Conservation (phyloP, 2,888 invertebrate genomes). For the Phlogophora meticulosa region DNA sequence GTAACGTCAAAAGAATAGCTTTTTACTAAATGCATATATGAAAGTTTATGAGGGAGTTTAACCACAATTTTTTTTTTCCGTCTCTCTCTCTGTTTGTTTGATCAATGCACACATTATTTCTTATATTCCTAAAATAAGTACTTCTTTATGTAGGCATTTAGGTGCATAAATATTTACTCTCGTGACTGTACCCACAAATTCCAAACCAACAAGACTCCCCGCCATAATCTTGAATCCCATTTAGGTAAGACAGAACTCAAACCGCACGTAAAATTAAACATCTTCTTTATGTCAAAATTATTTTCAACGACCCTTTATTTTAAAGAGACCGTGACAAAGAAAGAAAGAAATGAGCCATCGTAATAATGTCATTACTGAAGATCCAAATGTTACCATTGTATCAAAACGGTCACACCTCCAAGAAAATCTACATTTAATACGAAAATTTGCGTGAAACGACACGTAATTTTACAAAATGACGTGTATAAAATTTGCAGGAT, state of each 20-base stretch:
- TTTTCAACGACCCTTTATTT: conserved; percentile 55
- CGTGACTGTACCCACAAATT: too few species aligned
- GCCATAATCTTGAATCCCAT: conserved; percentile 27
- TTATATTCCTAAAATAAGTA: too few species aligned
- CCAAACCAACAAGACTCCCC: background rate
- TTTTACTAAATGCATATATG: too few species aligned
- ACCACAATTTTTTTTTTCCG: too few species aligned
- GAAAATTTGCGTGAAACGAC: conserved; percentile 50
- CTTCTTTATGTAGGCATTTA: too few species aligned
- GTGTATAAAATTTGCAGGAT: conserved; percentile 63
- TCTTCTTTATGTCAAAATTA: conserved; percentile 56
- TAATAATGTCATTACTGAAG: conserved; percentile 69
- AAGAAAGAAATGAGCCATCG: conserved; percentile 56
- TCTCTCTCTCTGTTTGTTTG: too few species aligned
- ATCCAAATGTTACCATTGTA: conserved; percentile 72
- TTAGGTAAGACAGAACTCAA: conserved; percentile 39
- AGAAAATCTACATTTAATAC: conserved; percentile 72
- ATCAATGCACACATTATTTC: too few species aligned
- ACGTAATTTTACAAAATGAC: conserved; percentile 63
- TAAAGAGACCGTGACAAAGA: conserved; percentile 56
- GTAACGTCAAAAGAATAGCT: too few species aligned
- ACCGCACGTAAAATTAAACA: conserved; percentile 58
- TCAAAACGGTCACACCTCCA: conserved; percentile 73
- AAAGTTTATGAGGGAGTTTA: too few species aligned
- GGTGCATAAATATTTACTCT: too few species aligned